A percentile compares a stretch with the other conserved stretches of the same genome.
These are phyloP conservation scores for Aelia acuminata DNA, from an alignment of 2,888 invertebrate species.

Conservation along the genomic window DNA sequence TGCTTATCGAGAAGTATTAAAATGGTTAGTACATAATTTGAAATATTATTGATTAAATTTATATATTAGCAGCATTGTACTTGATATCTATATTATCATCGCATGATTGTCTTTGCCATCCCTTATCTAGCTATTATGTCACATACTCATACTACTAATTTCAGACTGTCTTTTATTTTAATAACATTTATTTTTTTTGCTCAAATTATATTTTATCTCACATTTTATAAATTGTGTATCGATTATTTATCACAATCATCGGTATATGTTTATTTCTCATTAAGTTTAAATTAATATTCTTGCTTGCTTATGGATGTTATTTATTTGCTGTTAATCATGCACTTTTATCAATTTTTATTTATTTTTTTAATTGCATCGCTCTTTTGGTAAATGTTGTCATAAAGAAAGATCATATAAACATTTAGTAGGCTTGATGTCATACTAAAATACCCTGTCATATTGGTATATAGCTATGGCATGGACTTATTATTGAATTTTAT, in stretches of 20 bases:
- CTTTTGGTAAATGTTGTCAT: slow-evolving; percentile 58
- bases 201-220: not conserved
- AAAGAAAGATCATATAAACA: slow-evolving; percentile 1
- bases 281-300: not conserved
- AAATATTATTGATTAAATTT: not conserved
- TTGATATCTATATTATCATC: not conserved
- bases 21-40: not conserved
- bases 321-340: slow-evolving; percentile 49
- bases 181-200: not conserved
- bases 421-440: slow-evolving; percentile 26
- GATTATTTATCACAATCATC: not conserved
- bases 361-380: slow-evolving; percentile 51
- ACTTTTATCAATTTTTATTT: slow-evolving; percentile 49
- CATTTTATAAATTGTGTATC: not conserved
- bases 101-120: not conserved
- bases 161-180: not conserved
- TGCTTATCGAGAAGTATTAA: not conserved
- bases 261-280: not conserved
- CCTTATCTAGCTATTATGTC: not conserved
- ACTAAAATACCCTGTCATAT: not conserved
- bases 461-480: not conserved
- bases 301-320: slow-evolving; percentile 52
- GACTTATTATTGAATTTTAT: not conserved
- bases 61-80: not conserved
- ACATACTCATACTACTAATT: not conserved